Evolutionary conservation across 2,797 vertebrate genomes (phyloP), one percentile per base, ranked within the genome.

Genomic region (Pseudochirops cupreus): DNA sequence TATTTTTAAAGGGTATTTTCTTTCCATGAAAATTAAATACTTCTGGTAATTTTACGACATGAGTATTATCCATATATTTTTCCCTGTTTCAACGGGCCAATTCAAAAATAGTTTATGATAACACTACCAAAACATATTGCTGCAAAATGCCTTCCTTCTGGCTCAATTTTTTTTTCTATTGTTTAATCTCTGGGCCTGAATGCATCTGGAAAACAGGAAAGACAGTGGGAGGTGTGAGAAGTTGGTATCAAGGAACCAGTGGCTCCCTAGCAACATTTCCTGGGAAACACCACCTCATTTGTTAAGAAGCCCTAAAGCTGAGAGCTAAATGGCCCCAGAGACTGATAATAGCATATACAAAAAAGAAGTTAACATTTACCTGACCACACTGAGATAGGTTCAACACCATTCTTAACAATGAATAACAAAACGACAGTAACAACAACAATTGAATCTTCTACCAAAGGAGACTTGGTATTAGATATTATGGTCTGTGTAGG

Each of bases 261-360:
- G 0, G 97, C 98, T 98, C 97, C 98, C 98, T 98, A 98, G 98
- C 98, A 98, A 98, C 98, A 98, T 98, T 96, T 96, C 95, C 98
- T 97, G 94, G 90, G 97, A 96, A 98, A 98, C 97, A 98, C 95
- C 97, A 97, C 94, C 97, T 98, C 97, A 96, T 98, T 98, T 98
- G 97, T 98, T 98, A 98, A 98, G 97, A 97, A 97, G 96, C 95
- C 98, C 97, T 96, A 97, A 96, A 98, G 96, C 96, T 97, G 94
- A 90, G 97, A 96, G 67, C 94, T 96, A 90, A 82, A 95, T 94
- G 95, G 91, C 97, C 93, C 93, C 93, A 54, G 97, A 97, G 96
- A 97, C 96, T 96, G 95, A 95, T 97, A 98, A 97, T 89, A 91
- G 91, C 94, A 95, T 91, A 97, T 26, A 97, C 93, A 91, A 96